phyloP scores from a whole-genome alignment of 2,113 vertebrate species.

The Bos javanicus region DNA sequence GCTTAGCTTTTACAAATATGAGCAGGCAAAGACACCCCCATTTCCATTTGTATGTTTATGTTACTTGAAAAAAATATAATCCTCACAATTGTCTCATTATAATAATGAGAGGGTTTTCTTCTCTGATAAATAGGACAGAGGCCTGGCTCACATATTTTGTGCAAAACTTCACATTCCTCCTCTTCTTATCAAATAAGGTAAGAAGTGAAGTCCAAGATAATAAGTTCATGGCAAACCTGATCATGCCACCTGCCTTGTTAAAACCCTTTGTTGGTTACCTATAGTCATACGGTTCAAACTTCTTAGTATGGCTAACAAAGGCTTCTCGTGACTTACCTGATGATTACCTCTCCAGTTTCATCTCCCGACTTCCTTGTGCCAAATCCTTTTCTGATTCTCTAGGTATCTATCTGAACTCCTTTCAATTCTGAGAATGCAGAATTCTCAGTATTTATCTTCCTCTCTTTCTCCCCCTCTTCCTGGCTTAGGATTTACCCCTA shows the following conservation, averaged over 20 bases:
- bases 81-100: conserved; percentile 61
- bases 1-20: conserved; percentile 64
- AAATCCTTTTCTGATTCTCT: not conserved
- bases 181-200: conserved; percentile 39
- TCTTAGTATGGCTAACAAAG: not conserved
- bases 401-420: not conserved
- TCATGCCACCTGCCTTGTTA: not conserved
- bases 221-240: not conserved
- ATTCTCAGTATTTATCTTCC: not conserved
- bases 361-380: not conserved
- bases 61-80: conserved; percentile 46
- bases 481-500: not conserved
- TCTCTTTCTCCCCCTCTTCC: not conserved
- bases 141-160: not conserved
- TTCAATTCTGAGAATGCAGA: not conserved
- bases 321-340: not conserved
- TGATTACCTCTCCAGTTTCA: not conserved
- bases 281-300: not conserved
- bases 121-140: conserved; percentile 28
- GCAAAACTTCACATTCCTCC: conserved; percentile 18
- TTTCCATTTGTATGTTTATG: conserved; percentile 48
- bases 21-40: conserved; percentile 42
- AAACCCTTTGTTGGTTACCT: not conserved
- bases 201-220: conserved; percentile 34
- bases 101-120: conserved; percentile 55